Percentiles rank a stretch among this genome's conserved stretches.
Conservation (phyloP, 2,888 invertebrate species). For the Trissonchulus sp. region DNA sequence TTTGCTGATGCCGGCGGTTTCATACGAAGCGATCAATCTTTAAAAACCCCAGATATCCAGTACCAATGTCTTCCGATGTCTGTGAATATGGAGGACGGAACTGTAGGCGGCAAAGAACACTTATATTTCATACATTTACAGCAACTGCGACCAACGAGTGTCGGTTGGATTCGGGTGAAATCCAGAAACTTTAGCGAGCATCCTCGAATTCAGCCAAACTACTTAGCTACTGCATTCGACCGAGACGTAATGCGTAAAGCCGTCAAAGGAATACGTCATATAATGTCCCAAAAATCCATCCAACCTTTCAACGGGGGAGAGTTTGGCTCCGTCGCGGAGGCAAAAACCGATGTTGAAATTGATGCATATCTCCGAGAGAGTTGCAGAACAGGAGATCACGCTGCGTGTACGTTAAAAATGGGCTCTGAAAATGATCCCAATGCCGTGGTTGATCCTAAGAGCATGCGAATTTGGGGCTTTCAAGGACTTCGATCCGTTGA, state of each 20-base stretch:
- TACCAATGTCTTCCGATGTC: constrained; percentile 58
- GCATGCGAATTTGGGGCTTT: constrained; percentile 60
- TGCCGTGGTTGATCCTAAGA: constrained; percentile 65
- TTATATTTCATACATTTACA: constrained; percentile 57
- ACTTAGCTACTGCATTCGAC: constrained; percentile 65
- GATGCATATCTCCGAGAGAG: constrained; percentile 50
- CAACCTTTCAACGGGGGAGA: constrained; percentile 48
- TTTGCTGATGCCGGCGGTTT: constrained; percentile 58
- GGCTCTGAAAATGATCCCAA: constrained; percentile 55
- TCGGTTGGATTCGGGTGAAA: constrained; percentile 70
- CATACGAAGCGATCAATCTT: constrained; percentile 48
- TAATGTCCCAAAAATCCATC: constrained; percentile 46
- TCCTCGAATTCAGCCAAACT: constrained; percentile 84
- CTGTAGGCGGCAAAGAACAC: constrained; percentile 56
- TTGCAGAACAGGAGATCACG: constrained; percentile 66
- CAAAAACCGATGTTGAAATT: neutral
- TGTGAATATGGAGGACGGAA: constrained; percentile 56
- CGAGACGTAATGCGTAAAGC: constrained; percentile 27
- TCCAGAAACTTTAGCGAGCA: constrained; percentile 69
- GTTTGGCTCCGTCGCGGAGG: constrained; percentile 41
- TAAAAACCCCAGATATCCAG: constrained; percentile 57
- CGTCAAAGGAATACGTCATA: constrained; percentile 39
- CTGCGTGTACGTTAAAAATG: constrained; percentile 70
- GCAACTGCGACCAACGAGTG: constrained; percentile 71
- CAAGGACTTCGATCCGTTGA: constrained; percentile 68